Conservation (phyloP, 2,888 invertebrate species). For the Apodemia zela region DNA sequence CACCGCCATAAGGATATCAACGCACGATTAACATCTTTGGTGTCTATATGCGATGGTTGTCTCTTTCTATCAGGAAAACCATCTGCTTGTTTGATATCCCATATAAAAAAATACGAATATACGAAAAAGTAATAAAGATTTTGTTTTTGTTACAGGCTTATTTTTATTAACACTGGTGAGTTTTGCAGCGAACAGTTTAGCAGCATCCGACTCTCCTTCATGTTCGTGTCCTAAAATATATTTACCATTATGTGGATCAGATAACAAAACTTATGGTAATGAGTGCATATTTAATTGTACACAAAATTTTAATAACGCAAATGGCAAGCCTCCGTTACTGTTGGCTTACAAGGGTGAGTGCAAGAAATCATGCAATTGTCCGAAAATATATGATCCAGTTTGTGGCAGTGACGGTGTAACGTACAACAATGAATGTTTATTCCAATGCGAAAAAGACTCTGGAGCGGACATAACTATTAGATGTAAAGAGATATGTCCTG, state of each 20-base stretch:
- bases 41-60: too few relatives aligned
- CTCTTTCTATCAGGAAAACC: too few relatives aligned
- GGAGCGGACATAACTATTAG: constrained; percentile 4
- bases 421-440: constrained; percentile 24
- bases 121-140: background rate
- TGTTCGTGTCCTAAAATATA: background rate
- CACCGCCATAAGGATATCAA: too few relatives aligned
- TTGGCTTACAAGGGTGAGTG: constrained; percentile 25
- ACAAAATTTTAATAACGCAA: constrained; percentile 16
- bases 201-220: background rate
- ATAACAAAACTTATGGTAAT: constrained; percentile 34
- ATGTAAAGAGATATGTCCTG: constrained; percentile 25
- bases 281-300: constrained; percentile 34
- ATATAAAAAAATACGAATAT: too few relatives aligned
- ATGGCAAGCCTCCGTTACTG: constrained; percentile 12
- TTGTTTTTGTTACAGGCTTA: background rate
- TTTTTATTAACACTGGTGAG: background rate
- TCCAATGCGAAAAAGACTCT: constrained; percentile 16
- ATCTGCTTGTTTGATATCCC: too few relatives aligned
- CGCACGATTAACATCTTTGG: too few relatives aligned
- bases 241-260: constrained; percentile 1
- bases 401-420: constrained; percentile 33
- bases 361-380: constrained; percentile 26
- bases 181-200: background rate
- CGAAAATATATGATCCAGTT: constrained; percentile 24